These are phyloP conservation scores for Poeciliopsis presidionis DNA, from an alignment of 2,797 vertebrate species.

Conservation along the genomic window DNA sequence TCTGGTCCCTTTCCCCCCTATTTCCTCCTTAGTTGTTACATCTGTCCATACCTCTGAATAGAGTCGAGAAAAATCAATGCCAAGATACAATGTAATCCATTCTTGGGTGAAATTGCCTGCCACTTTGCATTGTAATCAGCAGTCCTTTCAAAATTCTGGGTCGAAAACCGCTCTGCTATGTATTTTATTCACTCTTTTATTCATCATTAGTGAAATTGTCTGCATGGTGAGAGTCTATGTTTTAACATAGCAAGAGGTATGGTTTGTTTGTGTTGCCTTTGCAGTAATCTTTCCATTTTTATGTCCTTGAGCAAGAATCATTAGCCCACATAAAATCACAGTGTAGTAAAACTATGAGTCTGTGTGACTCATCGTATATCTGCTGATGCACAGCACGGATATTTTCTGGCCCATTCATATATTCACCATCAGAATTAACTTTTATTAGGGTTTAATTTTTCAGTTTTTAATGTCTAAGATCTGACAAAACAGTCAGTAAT, in stretches of 20 bases:
- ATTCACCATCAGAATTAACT: background rate
- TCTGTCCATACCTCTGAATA: background rate
- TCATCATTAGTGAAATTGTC: background rate
- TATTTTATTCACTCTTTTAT: background rate
- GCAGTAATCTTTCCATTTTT: constrained; percentile 1
- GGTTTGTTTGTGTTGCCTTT: constrained; percentile 11
- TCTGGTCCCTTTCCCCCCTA: background rate
- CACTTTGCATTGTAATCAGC: constrained; percentile 34
- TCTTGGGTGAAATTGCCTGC: constrained; percentile 34
- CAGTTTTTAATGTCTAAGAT: background rate
- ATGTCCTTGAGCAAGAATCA: constrained; percentile 7
- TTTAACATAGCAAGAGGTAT: constrained; percentile 8
- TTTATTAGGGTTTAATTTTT: background rate
- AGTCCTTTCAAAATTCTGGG: constrained; percentile 15
- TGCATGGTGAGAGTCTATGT: background rate
- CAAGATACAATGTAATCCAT: constrained; percentile 19
- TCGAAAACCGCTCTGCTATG: background rate
- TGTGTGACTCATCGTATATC: background rate
- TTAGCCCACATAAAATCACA: constrained; percentile 9
- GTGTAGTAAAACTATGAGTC: background rate
- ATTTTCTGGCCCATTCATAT: background rate
- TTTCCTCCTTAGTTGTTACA: background rate
- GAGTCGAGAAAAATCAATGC: constrained; percentile 25
- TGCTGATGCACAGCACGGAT: background rate
- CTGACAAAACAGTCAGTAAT: background rate